These are phyloP conservation scores for Planiliza haematocheilus DNA, from an alignment of 2,113 vertebrate genomes.

Conservation along the genomic window DNA sequence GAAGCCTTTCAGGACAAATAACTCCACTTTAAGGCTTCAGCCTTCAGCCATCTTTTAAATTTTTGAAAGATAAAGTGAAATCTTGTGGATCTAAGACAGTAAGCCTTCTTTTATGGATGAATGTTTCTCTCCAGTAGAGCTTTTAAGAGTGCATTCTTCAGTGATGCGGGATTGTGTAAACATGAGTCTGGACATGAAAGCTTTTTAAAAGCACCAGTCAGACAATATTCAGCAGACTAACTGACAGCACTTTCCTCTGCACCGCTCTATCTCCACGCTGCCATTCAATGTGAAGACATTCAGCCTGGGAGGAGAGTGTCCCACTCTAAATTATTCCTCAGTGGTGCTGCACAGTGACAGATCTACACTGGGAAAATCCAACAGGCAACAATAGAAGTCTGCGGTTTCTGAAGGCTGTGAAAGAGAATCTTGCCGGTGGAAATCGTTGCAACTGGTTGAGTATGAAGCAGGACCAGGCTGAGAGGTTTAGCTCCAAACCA, in stretches of 20 bases:
- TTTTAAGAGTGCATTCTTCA: constrained; percentile 14
- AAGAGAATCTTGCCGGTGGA: too few relatives aligned
- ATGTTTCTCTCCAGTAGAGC: constrained; percentile 17
- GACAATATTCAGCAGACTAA: constrained; percentile 15
- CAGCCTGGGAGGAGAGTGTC: not conserved
- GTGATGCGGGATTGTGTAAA: constrained; percentile 15
- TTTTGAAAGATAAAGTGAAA: not conserved
- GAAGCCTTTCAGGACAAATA: constrained; percentile 1
- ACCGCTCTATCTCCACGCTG: not conserved
- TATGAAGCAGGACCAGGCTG: too few relatives aligned
- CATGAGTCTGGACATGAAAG: constrained; percentile 31
- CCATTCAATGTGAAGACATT: constrained; percentile 14
- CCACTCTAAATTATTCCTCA: constrained; percentile 31
- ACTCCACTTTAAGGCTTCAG: not conserved
- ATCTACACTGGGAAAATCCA: too few relatives aligned
- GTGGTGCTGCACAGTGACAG: not conserved
- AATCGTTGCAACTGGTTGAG: too few relatives aligned
- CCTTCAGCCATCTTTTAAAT: not conserved
- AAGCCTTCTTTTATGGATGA: constrained; percentile 7
- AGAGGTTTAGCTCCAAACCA: too few relatives aligned
- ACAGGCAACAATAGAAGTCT: too few relatives aligned
- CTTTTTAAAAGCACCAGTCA: constrained; percentile 41
- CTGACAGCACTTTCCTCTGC: constrained; percentile 27
- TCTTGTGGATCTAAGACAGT: not conserved
- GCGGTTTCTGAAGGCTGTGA: too few relatives aligned